Percentiles rank a stretch among this genome's conserved stretches.
These are phyloP conservation scores for Premnoplex brunnescens DNA, from an alignment of 2,797 vertebrate genomes.

Conservation along the genomic window DNA sequence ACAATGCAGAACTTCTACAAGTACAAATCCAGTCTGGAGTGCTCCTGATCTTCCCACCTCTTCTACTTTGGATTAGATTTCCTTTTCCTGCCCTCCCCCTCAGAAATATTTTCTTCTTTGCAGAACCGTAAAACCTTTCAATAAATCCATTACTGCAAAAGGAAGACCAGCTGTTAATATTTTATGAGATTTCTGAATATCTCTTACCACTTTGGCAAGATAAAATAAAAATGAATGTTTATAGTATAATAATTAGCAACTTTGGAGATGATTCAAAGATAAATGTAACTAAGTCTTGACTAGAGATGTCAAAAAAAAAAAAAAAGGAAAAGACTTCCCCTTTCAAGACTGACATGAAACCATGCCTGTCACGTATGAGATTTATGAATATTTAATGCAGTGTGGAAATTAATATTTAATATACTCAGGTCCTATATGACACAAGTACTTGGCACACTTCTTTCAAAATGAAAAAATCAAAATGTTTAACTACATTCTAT, in stretches of 20 bases:
- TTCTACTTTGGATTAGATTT: background rate
- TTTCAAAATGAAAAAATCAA: slow-evolving; percentile 42
- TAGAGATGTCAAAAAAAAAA: background rate
- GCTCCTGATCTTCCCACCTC: background rate
- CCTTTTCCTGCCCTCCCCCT: background rate
- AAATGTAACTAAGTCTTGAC: slow-evolving; percentile 5
- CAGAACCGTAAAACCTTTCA: background rate
- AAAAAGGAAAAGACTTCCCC: background rate
- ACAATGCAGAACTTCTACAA: background rate
- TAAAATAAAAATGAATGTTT: slow-evolving; percentile 17
- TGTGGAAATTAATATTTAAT: slow-evolving; percentile 64
- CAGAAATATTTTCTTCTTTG: background rate
- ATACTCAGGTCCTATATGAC: background rate
- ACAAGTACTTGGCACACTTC: background rate
- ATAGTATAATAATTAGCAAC: slow-evolving; percentile 35
- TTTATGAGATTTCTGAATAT: background rate
- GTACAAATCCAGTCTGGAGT: background rate
- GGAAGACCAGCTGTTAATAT: slow-evolving; percentile 5
- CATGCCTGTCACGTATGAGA: background rate
- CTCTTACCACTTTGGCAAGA: background rate
- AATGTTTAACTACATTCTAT: background rate
- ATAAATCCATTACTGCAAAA: slow-evolving; percentile 9
- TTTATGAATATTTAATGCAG: slow-evolving; percentile 42
- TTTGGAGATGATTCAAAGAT: slow-evolving; percentile 35
- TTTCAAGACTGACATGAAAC: slow-evolving; percentile 34